phyloP scores from a whole-genome alignment of 2,113 vertebrate species.

The Puma concolor region DNA sequence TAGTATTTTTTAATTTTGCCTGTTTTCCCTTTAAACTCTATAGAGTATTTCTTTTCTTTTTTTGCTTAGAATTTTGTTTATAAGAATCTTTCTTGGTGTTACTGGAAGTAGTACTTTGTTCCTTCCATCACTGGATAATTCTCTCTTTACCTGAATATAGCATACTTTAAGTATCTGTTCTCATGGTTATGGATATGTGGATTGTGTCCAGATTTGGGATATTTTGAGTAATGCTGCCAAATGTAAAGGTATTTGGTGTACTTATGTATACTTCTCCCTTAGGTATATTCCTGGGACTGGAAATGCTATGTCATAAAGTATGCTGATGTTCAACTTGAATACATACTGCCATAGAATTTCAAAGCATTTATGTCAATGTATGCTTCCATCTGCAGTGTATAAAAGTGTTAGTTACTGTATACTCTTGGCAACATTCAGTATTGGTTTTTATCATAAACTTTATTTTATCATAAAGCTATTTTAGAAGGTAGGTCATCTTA shows the following conservation, averaged over 20 bases:
- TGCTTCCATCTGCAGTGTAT: background rate
- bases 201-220: background rate
- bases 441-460: background rate
- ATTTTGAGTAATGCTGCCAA: background rate
- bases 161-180: background rate
- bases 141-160: background rate
- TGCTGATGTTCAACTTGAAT: background rate
- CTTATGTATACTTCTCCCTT: background rate
- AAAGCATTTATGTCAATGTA: background rate
- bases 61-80: background rate
- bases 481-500: background rate
- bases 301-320: background rate
- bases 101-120: background rate
- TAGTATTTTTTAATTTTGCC: background rate
- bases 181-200: background rate
- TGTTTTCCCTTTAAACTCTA: background rate
- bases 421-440: background rate
- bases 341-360: background rate
- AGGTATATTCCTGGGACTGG: background rate
- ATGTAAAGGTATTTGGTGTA: background rate
- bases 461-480: background rate
- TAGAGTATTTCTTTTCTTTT: background rate
- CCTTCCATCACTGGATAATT: background rate
- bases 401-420: background rate
- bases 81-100: background rate